Percentiles rank a stretch among this genome's conserved stretches.
Evolutionary conservation across 2,113 vertebrate species (phyloP).

Genomic region (Scomber japonicus): DNA sequence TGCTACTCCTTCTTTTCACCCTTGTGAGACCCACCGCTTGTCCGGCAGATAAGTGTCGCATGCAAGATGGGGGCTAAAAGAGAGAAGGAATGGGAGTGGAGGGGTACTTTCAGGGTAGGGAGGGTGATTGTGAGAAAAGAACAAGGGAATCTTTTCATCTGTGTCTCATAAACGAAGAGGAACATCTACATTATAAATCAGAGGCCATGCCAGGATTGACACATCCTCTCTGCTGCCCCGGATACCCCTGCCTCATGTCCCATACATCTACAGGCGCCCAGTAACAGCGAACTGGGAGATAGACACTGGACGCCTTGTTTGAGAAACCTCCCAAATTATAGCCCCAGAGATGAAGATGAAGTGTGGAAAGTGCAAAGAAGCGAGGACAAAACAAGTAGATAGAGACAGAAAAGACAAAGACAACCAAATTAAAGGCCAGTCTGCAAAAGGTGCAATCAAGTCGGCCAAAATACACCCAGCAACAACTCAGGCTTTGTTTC

Average conservation of each 20-base stretch:
- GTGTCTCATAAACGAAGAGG: conserved; percentile 75
- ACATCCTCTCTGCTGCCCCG: conserved; percentile 69
- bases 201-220: conserved; percentile 57
- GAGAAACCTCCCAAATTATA: conserved; percentile 57
- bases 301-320: conserved; percentile 78
- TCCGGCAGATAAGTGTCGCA: conserved; percentile 37
- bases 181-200: conserved; percentile 83
- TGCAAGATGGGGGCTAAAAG: conserved; percentile 57
- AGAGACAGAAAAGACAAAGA: conserved; percentile 51
- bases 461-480: conserved; percentile 25
- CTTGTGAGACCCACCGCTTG: conserved; percentile 58
- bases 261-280: conserved; percentile 69
- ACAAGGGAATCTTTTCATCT: conserved; percentile 86
- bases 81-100: conserved; percentile 57
- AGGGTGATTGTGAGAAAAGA: conserved; percentile 72
- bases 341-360: conserved; percentile 57
- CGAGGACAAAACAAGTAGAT: conserved; percentile 30
- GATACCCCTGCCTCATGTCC: conserved; percentile 65
- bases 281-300: conserved; percentile 31
- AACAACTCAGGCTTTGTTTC: conserved; percentile 39
- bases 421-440: not conserved
- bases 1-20: conserved; percentile 44
- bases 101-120: conserved; percentile 65
- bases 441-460: conserved; percentile 30
- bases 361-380: conserved; percentile 43